Percentiles rank a stretch among this genome's conserved stretches.
These are phyloP conservation scores for Benthosema pterotum DNA, from an alignment of 2,797 vertebrate genomes.

Conservation along the genomic window DNA sequence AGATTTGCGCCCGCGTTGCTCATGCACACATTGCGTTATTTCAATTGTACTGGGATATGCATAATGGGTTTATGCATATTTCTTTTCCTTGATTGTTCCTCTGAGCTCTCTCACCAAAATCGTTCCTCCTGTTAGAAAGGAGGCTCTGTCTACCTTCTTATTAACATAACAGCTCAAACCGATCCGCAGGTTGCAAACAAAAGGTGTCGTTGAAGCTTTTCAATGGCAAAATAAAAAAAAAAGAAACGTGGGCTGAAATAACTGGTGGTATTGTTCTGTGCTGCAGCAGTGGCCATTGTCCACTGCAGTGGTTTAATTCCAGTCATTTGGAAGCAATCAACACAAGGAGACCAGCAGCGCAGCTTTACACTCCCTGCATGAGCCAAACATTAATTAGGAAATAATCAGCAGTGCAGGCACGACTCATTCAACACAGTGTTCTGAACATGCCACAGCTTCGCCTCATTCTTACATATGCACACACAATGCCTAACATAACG, in stretches of 20 bases:
- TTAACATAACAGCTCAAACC: conserved; percentile 1
- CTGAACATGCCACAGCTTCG: not conserved
- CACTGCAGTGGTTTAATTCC: not conserved
- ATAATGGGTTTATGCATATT: conserved; percentile 26
- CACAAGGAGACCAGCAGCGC: not conserved
- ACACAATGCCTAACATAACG: too few species aligned
- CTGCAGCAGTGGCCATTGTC: not conserved
- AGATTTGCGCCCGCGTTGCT: conserved; percentile 12
- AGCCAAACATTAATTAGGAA: not conserved
- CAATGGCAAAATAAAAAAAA: not conserved
- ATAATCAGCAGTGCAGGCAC: not conserved
- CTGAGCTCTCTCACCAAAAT: conserved; percentile 4
- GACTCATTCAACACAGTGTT: not conserved
- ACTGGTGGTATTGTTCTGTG: not conserved
- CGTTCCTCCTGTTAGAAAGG: not conserved
- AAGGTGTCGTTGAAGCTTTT: not conserved
- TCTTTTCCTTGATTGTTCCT: conserved; percentile 19
- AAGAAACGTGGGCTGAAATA: not conserved
- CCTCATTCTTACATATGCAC: too few species aligned
- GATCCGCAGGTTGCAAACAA: conserved; percentile 2
- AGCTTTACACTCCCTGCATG: not conserved
- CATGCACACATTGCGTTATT: conserved; percentile 6
- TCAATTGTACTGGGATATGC: conserved; percentile 6
- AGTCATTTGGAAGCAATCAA: not conserved
- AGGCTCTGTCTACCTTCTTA: conserved; percentile 9